A percentile compares a stretch with the other conserved stretches of the same genome.
Evolutionary conservation across 2,888 invertebrate genomes (phyloP).

Genomic region (Pelosia muscerda): DNA sequence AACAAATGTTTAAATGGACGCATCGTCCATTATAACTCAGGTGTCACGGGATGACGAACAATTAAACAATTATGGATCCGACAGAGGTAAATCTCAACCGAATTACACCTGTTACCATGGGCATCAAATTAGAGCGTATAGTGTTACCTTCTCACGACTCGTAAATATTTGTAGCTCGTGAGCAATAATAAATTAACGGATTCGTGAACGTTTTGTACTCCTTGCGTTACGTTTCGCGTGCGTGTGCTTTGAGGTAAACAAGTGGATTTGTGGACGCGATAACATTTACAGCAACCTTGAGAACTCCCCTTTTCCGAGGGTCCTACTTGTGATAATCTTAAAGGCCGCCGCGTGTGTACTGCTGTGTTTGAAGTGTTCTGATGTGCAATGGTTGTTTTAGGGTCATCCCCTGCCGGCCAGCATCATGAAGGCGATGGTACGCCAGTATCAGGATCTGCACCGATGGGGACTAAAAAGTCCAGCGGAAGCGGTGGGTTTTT

Average conservation of each 20-base stretch:
- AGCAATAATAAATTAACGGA: slow-evolving; percentile 59
- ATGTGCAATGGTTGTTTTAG: slow-evolving; percentile 79
- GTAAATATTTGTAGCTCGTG: slow-evolving; percentile 76
- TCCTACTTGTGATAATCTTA: slow-evolving; percentile 58
- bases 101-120: slow-evolving; percentile 86
- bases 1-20: slow-evolving; percentile 94
- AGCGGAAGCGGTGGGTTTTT: slow-evolving; percentile 90
- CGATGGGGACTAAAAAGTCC: slow-evolving; percentile 80
- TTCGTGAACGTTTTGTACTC: slow-evolving; percentile 56
- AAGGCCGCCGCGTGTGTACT: slow-evolving; percentile 54
- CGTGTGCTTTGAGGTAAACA: slow-evolving; percentile 78
- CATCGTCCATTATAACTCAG: slow-evolving; percentile 99
- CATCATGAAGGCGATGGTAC: slow-evolving; percentile 84
- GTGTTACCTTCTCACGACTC: slow-evolving; percentile 78
- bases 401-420: slow-evolving; percentile 86
- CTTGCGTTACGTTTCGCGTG: slow-evolving; percentile 62
- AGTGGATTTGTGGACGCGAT: slow-evolving; percentile 79
- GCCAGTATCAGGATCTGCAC: slow-evolving; percentile 83
- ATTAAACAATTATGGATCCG: slow-evolving; percentile 96
- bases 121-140: slow-evolving; percentile 85
- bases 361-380: slow-evolving; percentile 51
- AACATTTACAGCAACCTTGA: slow-evolving; percentile 82
- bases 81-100: slow-evolving; percentile 93
- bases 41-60: slow-evolving; percentile 99
- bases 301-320: slow-evolving; percentile 64